phyloP scores from a whole-genome alignment of 1,140 invertebrate species.

The Teleogryllus occipitalis region DNA sequence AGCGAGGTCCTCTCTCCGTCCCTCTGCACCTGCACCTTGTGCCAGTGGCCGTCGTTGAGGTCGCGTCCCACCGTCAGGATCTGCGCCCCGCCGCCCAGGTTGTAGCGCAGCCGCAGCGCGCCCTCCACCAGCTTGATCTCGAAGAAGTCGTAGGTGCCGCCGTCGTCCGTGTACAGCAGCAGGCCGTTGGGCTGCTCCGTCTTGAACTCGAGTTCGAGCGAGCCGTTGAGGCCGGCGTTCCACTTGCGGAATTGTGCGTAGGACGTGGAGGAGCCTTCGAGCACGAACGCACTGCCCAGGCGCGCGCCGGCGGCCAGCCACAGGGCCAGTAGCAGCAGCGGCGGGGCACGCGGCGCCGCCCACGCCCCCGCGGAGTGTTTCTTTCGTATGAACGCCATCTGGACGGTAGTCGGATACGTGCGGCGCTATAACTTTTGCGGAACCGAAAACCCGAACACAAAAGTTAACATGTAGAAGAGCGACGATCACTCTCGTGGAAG shows the following conservation, averaged over 20 bases:
- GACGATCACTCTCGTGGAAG: background rate
- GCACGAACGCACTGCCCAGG: slow-evolving; percentile 45
- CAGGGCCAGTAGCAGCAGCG: background rate
- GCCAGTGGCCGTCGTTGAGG: slow-evolving; percentile 82
- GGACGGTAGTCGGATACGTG: background rate
- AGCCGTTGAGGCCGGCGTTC: slow-evolving; percentile 76
- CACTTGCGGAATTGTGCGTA: slow-evolving; percentile 87
- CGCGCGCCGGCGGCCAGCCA: no score
- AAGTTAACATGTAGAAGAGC: background rate
- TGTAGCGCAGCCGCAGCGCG: slow-evolving; percentile 74
- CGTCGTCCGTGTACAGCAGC: slow-evolving; percentile 87
- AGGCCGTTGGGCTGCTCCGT: slow-evolving; percentile 82
- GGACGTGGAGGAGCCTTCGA: slow-evolving; percentile 76
- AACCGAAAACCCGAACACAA: background rate
- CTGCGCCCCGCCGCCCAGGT: slow-evolving; percentile 76
- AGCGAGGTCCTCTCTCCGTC: slow-evolving; percentile 69
- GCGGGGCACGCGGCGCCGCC: background rate
- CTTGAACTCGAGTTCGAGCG: slow-evolving; percentile 86
- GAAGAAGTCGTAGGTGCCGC: slow-evolving; percentile 89
- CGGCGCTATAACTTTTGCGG: background rate
- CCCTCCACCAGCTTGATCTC: slow-evolving; percentile 90
- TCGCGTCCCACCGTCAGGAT: slow-evolving; percentile 78
- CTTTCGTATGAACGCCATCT: slow-evolving; percentile 4
- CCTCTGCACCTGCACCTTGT: slow-evolving; percentile 71
- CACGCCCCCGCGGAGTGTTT: background rate